Evolutionary conservation across 2,113 vertebrate species (phyloP), one percentile per base, ranked within the genome.

Genomic region (Petrocephalus zakoni): DNA sequence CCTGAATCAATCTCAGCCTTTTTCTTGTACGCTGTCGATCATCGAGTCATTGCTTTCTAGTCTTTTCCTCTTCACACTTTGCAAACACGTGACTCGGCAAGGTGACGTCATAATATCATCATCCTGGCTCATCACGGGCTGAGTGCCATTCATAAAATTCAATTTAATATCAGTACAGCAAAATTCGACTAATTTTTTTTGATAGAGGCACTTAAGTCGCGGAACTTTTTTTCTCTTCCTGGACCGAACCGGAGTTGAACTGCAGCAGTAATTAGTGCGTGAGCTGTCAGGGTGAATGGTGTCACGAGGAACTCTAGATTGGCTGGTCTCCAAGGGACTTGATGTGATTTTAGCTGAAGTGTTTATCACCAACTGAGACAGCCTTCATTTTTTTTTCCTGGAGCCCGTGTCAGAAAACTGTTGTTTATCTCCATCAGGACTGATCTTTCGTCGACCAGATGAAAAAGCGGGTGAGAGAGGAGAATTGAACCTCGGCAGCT

Each of bases 221-320:
- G n/a, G n/a, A 5, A 34, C 25, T 83, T 83, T 84, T 47, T 11
- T 22, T 51, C n/a, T 84, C 51, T 86, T 49, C 29, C 34, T 56
- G 15, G 58, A 68, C 53, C 78, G 87, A 93, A 78, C 52, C 90
- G 22, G 90, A 91, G 93, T 94, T 93, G 93, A 85, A 25, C 46
- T 37, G 25, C 91, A 92, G 68, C 88, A 93, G 58, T 86, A 92
- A 82, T 93, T 93, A 93, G 90, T 90, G 93, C 89, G 90, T 87
- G 86, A 8, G 42, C 15, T 87, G 56, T 51, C 86, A 87, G 37
- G 37, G 58, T 42, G 56, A 72, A 72, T 29, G 22, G 42, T 49
- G 86, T 89, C 34, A 34, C 7, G 53, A 15, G 87, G 25, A n/a
- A 93, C 91, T 91, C 85, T 53, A 55, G 90, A 47, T 61, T 56